These are phyloP conservation scores for Saccostrea cuccullata DNA, from an alignment of 1,140 invertebrate genomes.

Conservation along the genomic window DNA sequence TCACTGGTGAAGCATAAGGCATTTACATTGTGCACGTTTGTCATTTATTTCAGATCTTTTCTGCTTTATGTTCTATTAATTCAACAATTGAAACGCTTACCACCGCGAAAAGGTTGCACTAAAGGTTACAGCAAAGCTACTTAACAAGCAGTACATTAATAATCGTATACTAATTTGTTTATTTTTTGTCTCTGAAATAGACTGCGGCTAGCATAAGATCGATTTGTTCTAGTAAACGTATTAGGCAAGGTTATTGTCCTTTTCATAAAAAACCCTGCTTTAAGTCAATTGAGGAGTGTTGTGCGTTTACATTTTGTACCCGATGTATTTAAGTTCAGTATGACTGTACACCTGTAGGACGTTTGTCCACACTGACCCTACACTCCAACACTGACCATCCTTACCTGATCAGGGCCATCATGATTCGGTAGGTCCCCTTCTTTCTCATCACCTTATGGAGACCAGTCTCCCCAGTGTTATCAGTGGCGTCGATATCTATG, in stretches of 20 bases:
- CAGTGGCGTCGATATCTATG: conserved; percentile 71
- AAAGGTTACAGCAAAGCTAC: background rate
- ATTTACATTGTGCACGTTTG: background rate
- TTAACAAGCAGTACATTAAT: background rate
- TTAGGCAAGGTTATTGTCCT: background rate
- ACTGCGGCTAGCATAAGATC: background rate
- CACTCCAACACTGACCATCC: background rate
- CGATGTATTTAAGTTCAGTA: background rate
- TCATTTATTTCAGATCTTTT: background rate
- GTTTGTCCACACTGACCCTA: background rate
- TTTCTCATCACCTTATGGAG: conserved; percentile 69
- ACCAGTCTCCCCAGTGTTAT: conserved; percentile 66
- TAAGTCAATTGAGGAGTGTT: background rate
- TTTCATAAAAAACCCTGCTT: background rate
- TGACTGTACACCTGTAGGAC: background rate
- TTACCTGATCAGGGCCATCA: conserved; percentile 71
- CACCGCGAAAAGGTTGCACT: background rate
- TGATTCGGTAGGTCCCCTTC: conserved; percentile 69
- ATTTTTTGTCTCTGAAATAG: background rate
- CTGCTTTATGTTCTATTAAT: background rate
- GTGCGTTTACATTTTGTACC: background rate
- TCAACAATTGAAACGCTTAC: background rate
- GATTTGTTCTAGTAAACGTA: background rate
- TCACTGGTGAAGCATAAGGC: background rate
- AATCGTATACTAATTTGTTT: background rate